Conservation (phyloP, 2,113 vertebrate species). For the chimpanzee (Pan troglodytes) region NHGRI_mPanTro3-v2.1_pri NC_086016.1:30431001-30431500, state of each 20-base stretch:
- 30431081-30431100: background rate
- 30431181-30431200: background rate
- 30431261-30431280: background rate
- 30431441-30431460: background rate
- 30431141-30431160: background rate
- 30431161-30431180: conserved; percentile 2
- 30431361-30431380: background rate
- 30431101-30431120: background rate
- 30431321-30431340: background rate
- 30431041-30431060: background rate
- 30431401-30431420: background rate
- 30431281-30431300: background rate
- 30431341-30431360: background rate
- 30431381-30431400: background rate
- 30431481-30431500: background rate
- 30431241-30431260: background rate
- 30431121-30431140: background rate
- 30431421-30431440: background rate
- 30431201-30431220: background rate
- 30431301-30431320: background rate
- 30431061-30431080: background rate
- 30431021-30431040: background rate
- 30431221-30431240: background rate
- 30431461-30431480: background rate
- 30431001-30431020: background rate